phyloP scores from a whole-genome alignment of 2,797 vertebrate species.

The Allobates femoralis region DNA sequence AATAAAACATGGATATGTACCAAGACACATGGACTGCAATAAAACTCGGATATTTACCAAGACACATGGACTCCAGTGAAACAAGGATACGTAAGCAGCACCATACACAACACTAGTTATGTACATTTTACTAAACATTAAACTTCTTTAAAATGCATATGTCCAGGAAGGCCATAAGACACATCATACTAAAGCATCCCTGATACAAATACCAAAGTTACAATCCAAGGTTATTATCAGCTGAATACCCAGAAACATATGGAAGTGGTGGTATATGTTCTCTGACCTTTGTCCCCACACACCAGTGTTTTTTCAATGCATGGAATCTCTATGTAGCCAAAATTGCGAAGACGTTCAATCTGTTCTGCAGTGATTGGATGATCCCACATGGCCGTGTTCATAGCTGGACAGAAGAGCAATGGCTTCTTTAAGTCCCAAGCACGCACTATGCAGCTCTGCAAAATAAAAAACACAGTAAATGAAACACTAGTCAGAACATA shows the following conservation, averaged over 20 bases:
- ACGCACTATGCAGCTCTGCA: constrained; percentile 90
- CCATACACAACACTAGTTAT: too few relatives aligned
- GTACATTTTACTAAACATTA: background rate
- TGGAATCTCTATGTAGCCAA: constrained; percentile 91
- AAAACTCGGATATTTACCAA: too few relatives aligned
- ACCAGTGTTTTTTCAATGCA: constrained; percentile 90
- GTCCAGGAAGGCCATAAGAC: background rate
- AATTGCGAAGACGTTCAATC: constrained; percentile 81
- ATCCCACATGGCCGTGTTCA: constrained; percentile 98
- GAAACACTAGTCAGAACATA: background rate
- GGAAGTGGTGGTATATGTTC: background rate
- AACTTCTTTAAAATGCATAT: background rate
- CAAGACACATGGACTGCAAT: too few relatives aligned
- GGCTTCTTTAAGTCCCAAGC: constrained; percentile 91
- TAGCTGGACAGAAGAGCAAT: constrained; percentile 94
- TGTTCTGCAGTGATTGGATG: constrained; percentile 91
- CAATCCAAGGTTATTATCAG: background rate
- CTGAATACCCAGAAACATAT: background rate
- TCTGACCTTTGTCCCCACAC: constrained; percentile 93
- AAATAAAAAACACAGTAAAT: constrained; percentile 49
- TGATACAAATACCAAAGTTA: background rate
- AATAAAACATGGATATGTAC: too few relatives aligned
- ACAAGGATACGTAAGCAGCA: too few relatives aligned
- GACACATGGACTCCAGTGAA: too few relatives aligned
- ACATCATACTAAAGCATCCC: background rate